phyloP scores from a whole-genome alignment of 2,888 invertebrate genomes.

The Oligia latruncula region DNA sequence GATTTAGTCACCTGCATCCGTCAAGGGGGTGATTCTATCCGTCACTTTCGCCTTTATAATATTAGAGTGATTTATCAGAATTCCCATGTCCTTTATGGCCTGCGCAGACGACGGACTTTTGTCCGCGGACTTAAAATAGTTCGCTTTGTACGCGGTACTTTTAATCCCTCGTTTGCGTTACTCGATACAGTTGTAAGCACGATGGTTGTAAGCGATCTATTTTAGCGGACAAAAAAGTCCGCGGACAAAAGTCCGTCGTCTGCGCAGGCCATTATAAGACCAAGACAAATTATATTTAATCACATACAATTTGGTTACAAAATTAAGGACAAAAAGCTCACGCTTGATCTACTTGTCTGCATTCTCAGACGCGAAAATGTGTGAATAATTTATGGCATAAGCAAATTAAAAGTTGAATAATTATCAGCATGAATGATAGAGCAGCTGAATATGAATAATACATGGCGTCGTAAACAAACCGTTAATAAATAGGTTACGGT shows the following conservation, averaged over 20 bases:
- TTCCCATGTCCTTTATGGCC: slow-evolving; percentile 6
- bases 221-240: no score
- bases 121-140: no score
- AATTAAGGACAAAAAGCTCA: slow-evolving; percentile 37
- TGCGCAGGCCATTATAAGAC: no score
- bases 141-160: no score
- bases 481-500: slow-evolving; percentile 54
- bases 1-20: background rate
- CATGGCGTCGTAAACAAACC: slow-evolving; percentile 42
- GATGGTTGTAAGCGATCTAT: no score
- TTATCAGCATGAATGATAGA: slow-evolving; percentile 42
- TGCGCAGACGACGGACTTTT: no score
- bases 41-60: background rate
- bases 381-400: slow-evolving; percentile 46
- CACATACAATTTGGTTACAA: slow-evolving; percentile 34
- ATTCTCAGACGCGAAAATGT: slow-evolving; percentile 21
- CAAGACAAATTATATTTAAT: background rate
- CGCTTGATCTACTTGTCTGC: slow-evolving; percentile 19
- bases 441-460: slow-evolving; percentile 31
- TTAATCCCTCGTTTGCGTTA: no score
- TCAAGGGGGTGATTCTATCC: background rate
- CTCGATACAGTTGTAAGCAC: no score
- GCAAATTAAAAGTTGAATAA: slow-evolving; percentile 54
- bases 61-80: background rate
- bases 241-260: no score